A percentile compares a stretch with the other conserved stretches of the same genome.
phyloP scores from a whole-genome alignment of 1,140 invertebrate genomes.

The Psilanteris sp. region DNA sequence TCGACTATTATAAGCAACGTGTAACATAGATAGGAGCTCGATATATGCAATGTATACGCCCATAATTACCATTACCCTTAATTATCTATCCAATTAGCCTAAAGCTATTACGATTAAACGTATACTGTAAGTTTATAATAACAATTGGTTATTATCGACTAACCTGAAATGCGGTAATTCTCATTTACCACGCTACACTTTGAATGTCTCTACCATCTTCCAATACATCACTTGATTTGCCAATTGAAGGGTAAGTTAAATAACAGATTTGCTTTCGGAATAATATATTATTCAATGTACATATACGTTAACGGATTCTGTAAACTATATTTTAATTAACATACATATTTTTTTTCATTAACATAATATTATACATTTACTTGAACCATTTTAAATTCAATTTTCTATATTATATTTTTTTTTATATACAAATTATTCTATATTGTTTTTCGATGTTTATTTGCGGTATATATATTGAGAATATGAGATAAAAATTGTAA shows the following conservation, averaged over 20 bases:
- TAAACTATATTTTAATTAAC: too few species aligned
- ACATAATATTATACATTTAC: too few species aligned
- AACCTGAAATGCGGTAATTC: conserved; percentile 73
- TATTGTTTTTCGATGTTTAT: too few species aligned
- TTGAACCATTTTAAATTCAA: too few species aligned
- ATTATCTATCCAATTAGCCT: conserved; percentile 81
- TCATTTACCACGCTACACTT: conserved; percentile 66
- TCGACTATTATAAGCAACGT: conserved; percentile 75
- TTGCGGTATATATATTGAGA: too few species aligned
- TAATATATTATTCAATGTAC: too few species aligned
- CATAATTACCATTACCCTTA: conserved; percentile 80
- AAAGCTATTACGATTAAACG: conserved; percentile 80
- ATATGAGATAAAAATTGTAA: too few species aligned
- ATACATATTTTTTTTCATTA: too few species aligned
- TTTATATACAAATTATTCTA: too few species aligned
- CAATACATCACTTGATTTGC: conserved; percentile 35
- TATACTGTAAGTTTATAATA: conserved; percentile 81
- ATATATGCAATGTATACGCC: conserved; percentile 73
- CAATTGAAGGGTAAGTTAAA: conserved; percentile 26
- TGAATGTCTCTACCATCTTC: conserved; percentile 42
- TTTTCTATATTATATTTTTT: too few species aligned
- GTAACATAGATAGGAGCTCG: conserved; percentile 66
- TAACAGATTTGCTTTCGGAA: conserved; percentile 16
- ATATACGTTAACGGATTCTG: too few species aligned
- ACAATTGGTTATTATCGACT: conserved; percentile 80